phyloP scores from a whole-genome alignment of 1,140 invertebrate species.

The Ephestia elutella region DNA sequence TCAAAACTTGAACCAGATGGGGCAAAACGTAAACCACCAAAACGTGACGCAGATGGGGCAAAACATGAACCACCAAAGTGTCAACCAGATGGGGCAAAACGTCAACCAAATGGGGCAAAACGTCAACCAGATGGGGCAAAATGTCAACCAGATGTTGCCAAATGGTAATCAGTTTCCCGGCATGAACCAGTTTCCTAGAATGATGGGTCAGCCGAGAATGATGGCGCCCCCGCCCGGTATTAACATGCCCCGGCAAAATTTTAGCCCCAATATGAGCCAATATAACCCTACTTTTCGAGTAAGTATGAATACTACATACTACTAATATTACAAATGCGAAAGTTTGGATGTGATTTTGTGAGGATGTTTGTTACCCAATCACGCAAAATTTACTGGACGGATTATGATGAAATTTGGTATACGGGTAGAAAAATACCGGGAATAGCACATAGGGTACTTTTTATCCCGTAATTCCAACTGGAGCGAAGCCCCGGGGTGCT shows the following conservation, averaged over 20 bases:
- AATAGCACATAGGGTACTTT: no score
- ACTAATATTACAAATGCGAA: not conserved
- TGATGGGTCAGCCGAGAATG: slow-evolving; percentile 57
- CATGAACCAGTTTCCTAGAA: slow-evolving; percentile 48
- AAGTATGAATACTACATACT: slow-evolving; percentile 38
- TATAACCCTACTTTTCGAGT: slow-evolving; percentile 64
- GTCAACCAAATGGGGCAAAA: slow-evolving; percentile 38
- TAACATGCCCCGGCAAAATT: slow-evolving; percentile 54
- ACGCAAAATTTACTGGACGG: no score
- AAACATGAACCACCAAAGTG: slow-evolving; percentile 23
- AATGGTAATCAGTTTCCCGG: slow-evolving; percentile 41
- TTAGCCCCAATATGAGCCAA: slow-evolving; percentile 49
- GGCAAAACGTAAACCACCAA: slow-evolving; percentile 19
- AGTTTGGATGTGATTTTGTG: not conserved
- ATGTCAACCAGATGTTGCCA: slow-evolving; percentile 38
- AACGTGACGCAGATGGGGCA: slow-evolving; percentile 26
- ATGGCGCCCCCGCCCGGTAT: slow-evolving; percentile 56
- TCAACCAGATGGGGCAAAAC: slow-evolving; percentile 24
- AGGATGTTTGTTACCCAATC: no score
- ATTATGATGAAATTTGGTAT: no score
- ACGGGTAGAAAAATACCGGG: no score
- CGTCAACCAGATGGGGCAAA: slow-evolving; percentile 36
- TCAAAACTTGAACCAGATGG: slow-evolving; percentile 35
- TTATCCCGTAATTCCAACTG: no score
- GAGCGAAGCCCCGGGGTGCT: no score